Percentiles rank a stretch among this genome's conserved stretches.
These are phyloP conservation scores for Tenodera sinensis DNA, from an alignment of 2,888 invertebrate genomes.

Conservation along the genomic window DNA sequence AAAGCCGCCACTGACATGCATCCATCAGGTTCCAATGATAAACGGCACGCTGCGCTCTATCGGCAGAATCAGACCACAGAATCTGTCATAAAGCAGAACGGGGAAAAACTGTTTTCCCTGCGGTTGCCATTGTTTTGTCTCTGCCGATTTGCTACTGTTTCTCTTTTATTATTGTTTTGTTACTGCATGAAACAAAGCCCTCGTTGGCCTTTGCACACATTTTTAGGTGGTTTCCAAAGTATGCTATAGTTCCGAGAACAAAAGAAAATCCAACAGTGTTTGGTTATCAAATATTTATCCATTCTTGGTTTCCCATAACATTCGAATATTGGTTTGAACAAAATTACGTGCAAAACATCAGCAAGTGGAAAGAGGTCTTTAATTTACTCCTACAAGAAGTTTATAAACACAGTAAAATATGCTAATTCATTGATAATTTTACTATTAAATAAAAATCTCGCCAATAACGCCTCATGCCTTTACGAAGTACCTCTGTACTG, in stretches of 20 bases:
- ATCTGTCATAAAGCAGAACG: neutral
- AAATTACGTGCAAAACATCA: neutral
- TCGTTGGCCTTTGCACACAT: neutral
- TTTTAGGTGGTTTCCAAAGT: neutral
- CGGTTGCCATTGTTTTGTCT: neutral
- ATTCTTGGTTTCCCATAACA: neutral
- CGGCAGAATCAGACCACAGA: neutral
- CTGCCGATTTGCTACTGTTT: neutral
- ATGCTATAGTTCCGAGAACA: neutral
- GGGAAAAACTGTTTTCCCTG: neutral
- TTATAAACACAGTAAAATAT: too few species aligned
- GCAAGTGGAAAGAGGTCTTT: neutral
- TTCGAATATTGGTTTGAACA: neutral
- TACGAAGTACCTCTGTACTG: too few species aligned
- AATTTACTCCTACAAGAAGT: neutral
- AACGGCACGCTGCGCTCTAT: neutral
- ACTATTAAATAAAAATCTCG: too few species aligned
- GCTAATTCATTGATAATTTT: too few species aligned
- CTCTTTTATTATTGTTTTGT: neutral
- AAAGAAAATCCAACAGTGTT: neutral
- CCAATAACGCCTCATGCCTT: too few species aligned
- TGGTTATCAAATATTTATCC: neutral
- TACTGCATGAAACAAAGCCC: neutral
- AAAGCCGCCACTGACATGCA: neutral
- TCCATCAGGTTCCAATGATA: neutral